Evolutionary conservation across 2,113 vertebrate species (phyloP).

Genomic region (Myiozetetes cayanensis): DNA sequence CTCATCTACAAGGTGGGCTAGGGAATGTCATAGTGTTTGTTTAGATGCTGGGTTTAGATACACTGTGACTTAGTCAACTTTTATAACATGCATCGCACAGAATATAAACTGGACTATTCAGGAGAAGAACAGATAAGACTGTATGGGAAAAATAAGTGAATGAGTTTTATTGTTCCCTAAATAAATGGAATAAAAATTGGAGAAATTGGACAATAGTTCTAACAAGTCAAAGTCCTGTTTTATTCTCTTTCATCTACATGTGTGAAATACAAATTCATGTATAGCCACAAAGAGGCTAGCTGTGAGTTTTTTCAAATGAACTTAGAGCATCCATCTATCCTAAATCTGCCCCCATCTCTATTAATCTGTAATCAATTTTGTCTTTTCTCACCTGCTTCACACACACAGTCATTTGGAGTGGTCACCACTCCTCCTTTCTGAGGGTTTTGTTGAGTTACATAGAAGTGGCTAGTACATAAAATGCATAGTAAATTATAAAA

Average conservation of each 20-base stretch:
- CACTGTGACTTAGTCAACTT: background rate
- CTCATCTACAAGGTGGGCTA: background rate
- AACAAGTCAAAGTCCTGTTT: background rate
- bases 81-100: background rate
- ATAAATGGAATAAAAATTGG: background rate
- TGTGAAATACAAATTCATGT: background rate
- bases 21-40: background rate
- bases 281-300: background rate
- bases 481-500: background rate
- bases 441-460: background rate
- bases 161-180: background rate
- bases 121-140: background rate
- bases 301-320: background rate
- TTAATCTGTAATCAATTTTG: background rate
- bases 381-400: background rate
- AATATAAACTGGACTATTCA: background rate
- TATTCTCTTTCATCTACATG: background rate
- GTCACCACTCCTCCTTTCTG: background rate
- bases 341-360: background rate
- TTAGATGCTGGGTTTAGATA: background rate
- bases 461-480: background rate
- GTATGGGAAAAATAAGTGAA: background rate
- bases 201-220: background rate
- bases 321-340: background rate
- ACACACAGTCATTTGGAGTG: rapidly evolving